Conservation (phyloP, 2,888 invertebrate species). For the Drosophila antonietae region DNA sequence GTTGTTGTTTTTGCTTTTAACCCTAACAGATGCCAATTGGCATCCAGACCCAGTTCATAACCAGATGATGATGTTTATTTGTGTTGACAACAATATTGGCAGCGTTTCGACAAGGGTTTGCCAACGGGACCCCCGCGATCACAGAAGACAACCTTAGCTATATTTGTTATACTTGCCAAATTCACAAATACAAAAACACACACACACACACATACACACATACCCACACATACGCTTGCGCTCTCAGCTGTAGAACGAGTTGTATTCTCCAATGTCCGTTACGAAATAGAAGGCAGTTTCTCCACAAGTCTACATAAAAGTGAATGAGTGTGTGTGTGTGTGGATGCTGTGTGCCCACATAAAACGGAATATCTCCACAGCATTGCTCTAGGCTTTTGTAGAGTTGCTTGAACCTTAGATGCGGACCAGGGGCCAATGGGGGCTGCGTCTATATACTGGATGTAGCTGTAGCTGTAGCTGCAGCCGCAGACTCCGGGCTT, state of each 20-base stretch:
- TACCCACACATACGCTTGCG: background rate
- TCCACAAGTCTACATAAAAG: constrained; percentile 7
- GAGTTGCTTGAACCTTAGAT: constrained; percentile 74
- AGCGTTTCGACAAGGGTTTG: constrained; percentile 30
- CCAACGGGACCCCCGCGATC: constrained; percentile 21
- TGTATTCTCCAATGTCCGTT: constrained; percentile 56
- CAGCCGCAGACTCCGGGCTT: constrained; percentile 37
- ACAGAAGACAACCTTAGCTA: background rate
- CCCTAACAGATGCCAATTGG: constrained; percentile 18
- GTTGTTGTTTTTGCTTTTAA: background rate
- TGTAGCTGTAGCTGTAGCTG: constrained; percentile 17
- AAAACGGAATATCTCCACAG: constrained; percentile 45
- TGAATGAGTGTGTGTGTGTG: constrained; percentile 1
- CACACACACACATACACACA: background rate
- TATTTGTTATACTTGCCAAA: constrained; percentile 7
- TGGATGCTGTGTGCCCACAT: constrained; percentile 59
- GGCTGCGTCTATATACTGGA: constrained; percentile 15
- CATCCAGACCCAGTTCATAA: constrained; percentile 30
- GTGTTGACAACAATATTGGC: constrained; percentile 73
- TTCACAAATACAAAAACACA: background rate
- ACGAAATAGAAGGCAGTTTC: constrained; percentile 58
- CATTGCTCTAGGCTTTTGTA: constrained; percentile 40
- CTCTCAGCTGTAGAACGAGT: constrained; percentile 24
- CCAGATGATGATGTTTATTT: constrained; percentile 74
- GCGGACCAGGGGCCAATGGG: constrained; percentile 36